phyloP scores from a whole-genome alignment of 2,888 invertebrate genomes.

The Cylloceria caligata region DNA sequence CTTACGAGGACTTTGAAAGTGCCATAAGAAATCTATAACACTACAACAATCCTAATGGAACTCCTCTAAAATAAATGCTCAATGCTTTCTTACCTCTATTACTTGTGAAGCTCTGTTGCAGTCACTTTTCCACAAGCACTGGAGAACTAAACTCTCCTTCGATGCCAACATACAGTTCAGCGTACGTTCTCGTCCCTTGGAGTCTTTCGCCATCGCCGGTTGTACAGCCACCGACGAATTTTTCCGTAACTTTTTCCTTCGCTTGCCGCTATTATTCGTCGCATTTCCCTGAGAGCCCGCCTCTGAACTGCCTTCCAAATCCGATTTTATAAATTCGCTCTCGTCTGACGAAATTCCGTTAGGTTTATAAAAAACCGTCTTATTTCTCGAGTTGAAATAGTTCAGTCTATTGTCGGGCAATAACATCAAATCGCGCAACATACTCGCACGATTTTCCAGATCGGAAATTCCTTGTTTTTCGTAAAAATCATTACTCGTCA shows the following conservation, averaged over 20 bases:
- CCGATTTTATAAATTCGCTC: slow-evolving; percentile 70
- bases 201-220: slow-evolving; percentile 41
- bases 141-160: slow-evolving; percentile 90
- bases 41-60: not conserved
- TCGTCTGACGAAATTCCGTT: slow-evolving; percentile 75
- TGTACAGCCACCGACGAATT: slow-evolving; percentile 34
- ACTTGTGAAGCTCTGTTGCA: slow-evolving; percentile 92
- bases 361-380: slow-evolving; percentile 75
- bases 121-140: slow-evolving; percentile 91
- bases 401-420: slow-evolving; percentile 70
- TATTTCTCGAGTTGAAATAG: slow-evolving; percentile 67
- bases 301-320: slow-evolving; percentile 76
- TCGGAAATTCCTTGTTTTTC: slow-evolving; percentile 84
- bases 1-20: slow-evolving; percentile 86
- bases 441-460: slow-evolving; percentile 77
- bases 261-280: slow-evolving; percentile 84
- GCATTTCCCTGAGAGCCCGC: slow-evolving; percentile 83
- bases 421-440: not conserved
- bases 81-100: slow-evolving; percentile 90
- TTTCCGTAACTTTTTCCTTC: slow-evolving; percentile 83
- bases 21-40: slow-evolving; percentile 86
- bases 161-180: slow-evolving; percentile 91
- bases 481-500: slow-evolving; percentile 87
- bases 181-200: slow-evolving; percentile 83
- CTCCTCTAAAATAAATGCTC: no score